Conservation (phyloP, 2,797 vertebrate genomes). For the Dicrostonyx torquatus region DNA sequence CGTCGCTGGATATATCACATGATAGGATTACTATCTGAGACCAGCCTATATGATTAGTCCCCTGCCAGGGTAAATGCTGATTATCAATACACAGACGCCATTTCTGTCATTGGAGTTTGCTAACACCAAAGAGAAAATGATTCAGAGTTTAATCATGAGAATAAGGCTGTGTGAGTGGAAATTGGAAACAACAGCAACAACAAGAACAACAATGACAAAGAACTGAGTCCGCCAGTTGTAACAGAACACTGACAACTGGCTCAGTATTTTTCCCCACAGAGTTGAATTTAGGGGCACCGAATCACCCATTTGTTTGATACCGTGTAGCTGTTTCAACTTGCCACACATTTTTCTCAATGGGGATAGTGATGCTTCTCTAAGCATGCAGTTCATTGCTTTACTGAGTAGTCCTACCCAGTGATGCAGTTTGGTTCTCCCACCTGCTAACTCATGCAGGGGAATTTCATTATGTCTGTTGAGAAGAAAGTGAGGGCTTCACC, state of each 20-base stretch:
- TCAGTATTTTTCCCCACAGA: slow-evolving; percentile 53
- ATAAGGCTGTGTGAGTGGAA: slow-evolving; percentile 71
- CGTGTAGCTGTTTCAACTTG: slow-evolving; percentile 39
- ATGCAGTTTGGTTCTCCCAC: slow-evolving; percentile 66
- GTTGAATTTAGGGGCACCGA: slow-evolving; percentile 42
- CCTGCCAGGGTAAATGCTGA: slow-evolving; percentile 70
- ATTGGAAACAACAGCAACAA: slow-evolving; percentile 62
- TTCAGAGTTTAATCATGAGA: slow-evolving; percentile 71
- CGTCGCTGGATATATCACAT: slow-evolving; percentile 62
- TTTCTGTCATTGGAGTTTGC: slow-evolving; percentile 73
- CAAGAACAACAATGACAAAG: slow-evolving; percentile 18
- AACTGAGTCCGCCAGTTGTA: slow-evolving; percentile 65
- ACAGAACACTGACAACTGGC: slow-evolving; percentile 59
- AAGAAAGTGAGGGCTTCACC: slow-evolving; percentile 45
- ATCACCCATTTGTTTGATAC: slow-evolving; percentile 59
- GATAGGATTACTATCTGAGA: slow-evolving; percentile 61
- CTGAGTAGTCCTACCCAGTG: slow-evolving; percentile 72
- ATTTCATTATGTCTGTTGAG: slow-evolving; percentile 60
- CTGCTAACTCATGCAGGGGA: slow-evolving; percentile 57
- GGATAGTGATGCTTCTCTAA: slow-evolving; percentile 65
- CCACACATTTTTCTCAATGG: slow-evolving; percentile 69
- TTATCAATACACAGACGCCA: slow-evolving; percentile 74
- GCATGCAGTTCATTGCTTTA: slow-evolving; percentile 54
- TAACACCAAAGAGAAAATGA: slow-evolving; percentile 75
- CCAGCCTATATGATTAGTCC: slow-evolving; percentile 61